Evolutionary conservation across 2,888 invertebrate genomes (phyloP), one percentile per base, ranked within the genome.

Genomic region (Schizotus pectinicornis): DNA sequence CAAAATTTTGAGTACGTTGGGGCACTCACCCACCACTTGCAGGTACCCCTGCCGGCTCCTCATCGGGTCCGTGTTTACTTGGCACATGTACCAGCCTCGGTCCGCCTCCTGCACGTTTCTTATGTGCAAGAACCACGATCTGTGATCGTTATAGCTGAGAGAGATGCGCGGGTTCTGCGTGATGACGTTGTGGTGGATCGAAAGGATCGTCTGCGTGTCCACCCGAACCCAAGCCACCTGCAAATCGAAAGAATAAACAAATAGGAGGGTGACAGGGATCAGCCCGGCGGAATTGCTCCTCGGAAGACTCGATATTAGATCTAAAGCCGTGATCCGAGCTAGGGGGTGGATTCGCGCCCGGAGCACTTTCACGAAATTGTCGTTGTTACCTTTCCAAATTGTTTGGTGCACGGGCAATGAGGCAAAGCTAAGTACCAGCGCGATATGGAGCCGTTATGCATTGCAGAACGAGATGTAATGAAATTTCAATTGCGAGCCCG

Each of bases 1-100:
- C 6, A 1, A 42, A 13, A 22, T 42, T 22, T 22, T 5, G 22
- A 22, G 22, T 22, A 22, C 7, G 7, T 13, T 2, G 7, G n/a
- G 12, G 14, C 56, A 83, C 90, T 87, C 76, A 94, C 95, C 94
- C 38, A 94, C 93, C 67, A 95, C 94, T 83, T 94, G 93, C 32
- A 95, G 84, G 77, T 94, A 95, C 52, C 94, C 95, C 76, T 93
- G 91, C 54, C 91, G 85, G 59, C 91, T 92, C 65, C 93, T 85
- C 94, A 95, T 95, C n/a, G 94, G 95, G 80, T 94, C 93, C 0
- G 94, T 94, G 81, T 95, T 94, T 67, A 95, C 89, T 80, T 94
- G 94, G 77, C 94, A 94, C 94, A 94, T 94, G 78, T 87, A 94
- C 93, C 93, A 94, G 59, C 94, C 94, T 1, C 94, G 85, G 81